Evolutionary conservation across 1,140 invertebrate genomes (phyloP), one percentile per base, ranked within the genome.

Genomic region (Ectropis grisescens): DNA sequence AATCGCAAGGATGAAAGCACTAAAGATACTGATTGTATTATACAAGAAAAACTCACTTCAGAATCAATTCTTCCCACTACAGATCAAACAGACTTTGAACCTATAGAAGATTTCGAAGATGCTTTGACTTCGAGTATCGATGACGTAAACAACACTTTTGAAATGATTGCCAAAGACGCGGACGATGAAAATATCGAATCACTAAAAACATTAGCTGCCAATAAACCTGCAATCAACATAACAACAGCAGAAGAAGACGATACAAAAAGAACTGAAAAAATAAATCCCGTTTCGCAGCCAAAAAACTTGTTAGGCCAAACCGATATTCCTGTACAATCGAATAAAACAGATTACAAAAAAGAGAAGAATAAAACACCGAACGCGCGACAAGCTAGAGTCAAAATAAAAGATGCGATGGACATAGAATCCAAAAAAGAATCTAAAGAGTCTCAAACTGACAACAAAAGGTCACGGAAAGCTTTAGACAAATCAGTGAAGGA

Each of bases 231-330:
- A 58, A 76, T 76, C 25, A 74, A 74, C 15, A 61, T 78, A 19
- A 70, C 49, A 13, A 61, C 56, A 27, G 65, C 76, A 3, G 32
- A 47, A 28, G 71, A 72, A 34, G 65, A 76, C 10, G 42, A 41
- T 27, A 47, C 61, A 28, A 32, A 41, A 16, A 33, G 40, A 19
- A 37, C 42, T 26, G 46, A 26, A 22, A 70, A 58, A 50, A 13
- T 48, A 42, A 68, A 59, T 22, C 58, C 67, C 2, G 47, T 74
- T 41, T 53, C 74, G 49, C 74, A 53, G 70, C 69, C 82, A 83
- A 83, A 83, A 83, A 83, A 83, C 82, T 83, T 80, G 60, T 52
- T 79, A 74, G 76, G 80, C 58, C 75, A 66, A 41, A 68, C 75
- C 60, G 62, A 71, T 58, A 82, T 80, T 69, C 82, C 82, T 83